Base-by-base conservation (phyloP, 2,113 vertebrate genomes). In the Zosterops lateralis region DNA sequence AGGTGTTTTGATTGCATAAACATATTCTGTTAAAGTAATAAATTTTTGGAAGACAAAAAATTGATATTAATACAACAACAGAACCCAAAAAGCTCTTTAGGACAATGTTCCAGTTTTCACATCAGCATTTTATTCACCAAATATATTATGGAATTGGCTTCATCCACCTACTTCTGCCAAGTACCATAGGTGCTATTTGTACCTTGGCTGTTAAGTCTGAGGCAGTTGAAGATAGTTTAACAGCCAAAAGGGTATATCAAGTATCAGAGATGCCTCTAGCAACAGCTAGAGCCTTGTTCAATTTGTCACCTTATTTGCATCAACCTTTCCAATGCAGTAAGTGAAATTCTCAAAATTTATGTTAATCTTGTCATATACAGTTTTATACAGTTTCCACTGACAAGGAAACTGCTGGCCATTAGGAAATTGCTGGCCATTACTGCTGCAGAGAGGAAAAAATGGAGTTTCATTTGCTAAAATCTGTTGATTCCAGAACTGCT, bases 291-390 rank as follows among this genome's bases (percentile, higher is more conserved):
- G 95, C 95, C 3, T 98, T 98, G 24, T 72, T 95, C 98, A 57
- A 60, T 97, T 80, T 97, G 95, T 67, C 97, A 97, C 95, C 64
- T 98, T 80, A 97, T 94, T n/a, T 98, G 96, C 17, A 95, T 96
- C 18, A 8, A 77, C 32, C 94, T 98, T 94, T 97, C 96, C 54
- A 89, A 97, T 87, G 72, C 94, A 36, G 91, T 97, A 71, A 88
- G 95, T 38, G 93, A 62, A 72, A 91, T 95, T 72, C 95, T 97
- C 18, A 87, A 97, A 42, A 83, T 96, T 47, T 65, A 96, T 44
- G 87, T 97, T 56, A 66, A 95, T 66, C 97, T 95, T 12, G 72
- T 97, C 81, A 93, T 97, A 45, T 73, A 95, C 32, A 96, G 32
- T 61, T 80, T 71, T 97, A 48, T 89, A 96, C 42, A 97, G 21